phyloP scores from a whole-genome alignment of 2,888 invertebrate genomes.

The Brassicogethes aeneus region DNA sequence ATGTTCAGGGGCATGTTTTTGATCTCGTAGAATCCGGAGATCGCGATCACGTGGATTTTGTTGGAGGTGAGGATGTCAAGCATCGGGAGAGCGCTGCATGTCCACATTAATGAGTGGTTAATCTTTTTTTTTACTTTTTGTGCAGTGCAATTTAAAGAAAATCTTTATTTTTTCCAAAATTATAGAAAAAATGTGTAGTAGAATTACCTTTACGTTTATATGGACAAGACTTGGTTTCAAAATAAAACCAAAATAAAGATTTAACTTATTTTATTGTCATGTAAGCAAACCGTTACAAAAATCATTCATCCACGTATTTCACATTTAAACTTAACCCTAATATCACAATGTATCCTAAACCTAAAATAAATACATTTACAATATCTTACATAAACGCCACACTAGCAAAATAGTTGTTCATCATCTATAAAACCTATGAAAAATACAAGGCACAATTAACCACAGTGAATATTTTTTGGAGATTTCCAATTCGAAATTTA shows the following conservation, averaged over 20 bases:
- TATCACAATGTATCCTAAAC: not conserved
- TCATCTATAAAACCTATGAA: no score
- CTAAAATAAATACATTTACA: not conserved
- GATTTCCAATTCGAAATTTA: not conserved
- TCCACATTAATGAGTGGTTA: slow-evolving; percentile 84
- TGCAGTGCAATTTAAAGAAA: no score
- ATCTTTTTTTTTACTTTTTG: no score
- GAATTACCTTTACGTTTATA: no score
- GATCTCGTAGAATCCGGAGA: slow-evolving; percentile 78
- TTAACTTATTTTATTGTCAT: not conserved
- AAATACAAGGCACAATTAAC: not conserved
- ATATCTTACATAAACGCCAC: not conserved
- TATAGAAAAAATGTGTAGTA: no score
- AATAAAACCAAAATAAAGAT: no score
- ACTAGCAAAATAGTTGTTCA: not conserved
- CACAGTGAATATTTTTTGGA: not conserved
- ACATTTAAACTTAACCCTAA: not conserved
- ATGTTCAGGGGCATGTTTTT: slow-evolving; percentile 26
- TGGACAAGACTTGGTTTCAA: no score
- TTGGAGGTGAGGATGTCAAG: slow-evolving; percentile 73
- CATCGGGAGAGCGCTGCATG: slow-evolving; percentile 76
- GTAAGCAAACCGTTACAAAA: not conserved
- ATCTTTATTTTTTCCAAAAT: no score
- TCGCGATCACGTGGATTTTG: slow-evolving; percentile 67
- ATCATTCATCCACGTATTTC: no score